Conservation (phyloP, 2,113 vertebrate genomes). For the Nanger granti region DNA sequence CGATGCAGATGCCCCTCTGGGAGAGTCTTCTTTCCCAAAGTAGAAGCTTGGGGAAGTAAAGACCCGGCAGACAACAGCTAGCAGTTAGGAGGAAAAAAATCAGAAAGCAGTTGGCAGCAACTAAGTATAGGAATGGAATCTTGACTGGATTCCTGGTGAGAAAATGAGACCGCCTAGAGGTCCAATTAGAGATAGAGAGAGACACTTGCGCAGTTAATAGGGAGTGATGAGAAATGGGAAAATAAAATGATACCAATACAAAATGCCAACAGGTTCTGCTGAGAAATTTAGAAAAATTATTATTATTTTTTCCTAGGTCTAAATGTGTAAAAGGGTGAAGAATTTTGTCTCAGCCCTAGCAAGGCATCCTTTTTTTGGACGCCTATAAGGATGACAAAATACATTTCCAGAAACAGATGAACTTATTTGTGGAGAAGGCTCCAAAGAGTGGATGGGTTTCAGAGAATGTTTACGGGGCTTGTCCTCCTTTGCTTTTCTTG, state of each 20-base stretch:
- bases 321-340: neutral
- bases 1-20: neutral
- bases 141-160: neutral
- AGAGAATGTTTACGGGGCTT: neutral
- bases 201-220: neutral
- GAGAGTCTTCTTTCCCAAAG: neutral
- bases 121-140: neutral
- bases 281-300: neutral
- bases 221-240: neutral
- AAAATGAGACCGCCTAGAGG: neutral
- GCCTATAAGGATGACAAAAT: neutral
- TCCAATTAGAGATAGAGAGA: neutral
- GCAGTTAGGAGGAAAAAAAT: neutral
- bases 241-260: neutral
- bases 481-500: conserved; percentile 26
- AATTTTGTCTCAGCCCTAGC: neutral
- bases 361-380: neutral
- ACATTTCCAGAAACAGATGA: neutral
- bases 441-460: neutral
- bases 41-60: neutral
- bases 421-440: neutral
- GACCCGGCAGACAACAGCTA: neutral
- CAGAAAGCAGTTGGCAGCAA: neutral
- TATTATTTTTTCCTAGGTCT: neutral
- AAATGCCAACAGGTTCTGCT: neutral